Percentiles rank a stretch among this genome's conserved stretches.
Conservation (phyloP, 2,113 vertebrate genomes). For the Psilopogon haemacephalus region DNA sequence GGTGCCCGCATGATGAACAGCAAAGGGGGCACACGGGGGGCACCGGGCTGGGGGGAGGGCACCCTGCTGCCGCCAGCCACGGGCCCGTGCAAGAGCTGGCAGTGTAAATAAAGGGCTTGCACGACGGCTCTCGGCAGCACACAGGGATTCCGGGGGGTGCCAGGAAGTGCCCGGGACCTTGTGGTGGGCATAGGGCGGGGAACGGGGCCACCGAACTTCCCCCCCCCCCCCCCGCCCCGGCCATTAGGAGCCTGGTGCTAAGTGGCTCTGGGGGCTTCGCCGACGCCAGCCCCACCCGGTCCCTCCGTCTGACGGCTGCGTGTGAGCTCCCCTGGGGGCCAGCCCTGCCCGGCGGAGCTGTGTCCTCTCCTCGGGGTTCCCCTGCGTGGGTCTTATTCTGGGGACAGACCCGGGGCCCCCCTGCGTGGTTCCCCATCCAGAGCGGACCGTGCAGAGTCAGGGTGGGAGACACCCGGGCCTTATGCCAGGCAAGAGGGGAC, state of each 20-base stretch:
- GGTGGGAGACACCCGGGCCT: accelerated
- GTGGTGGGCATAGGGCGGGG: background rate
- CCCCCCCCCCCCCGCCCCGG: background rate
- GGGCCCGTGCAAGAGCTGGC: background rate
- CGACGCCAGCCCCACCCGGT: background rate
- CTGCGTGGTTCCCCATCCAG: accelerated
- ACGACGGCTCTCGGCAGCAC: accelerated
- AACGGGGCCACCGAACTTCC: background rate
- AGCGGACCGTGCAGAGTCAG: background rate
- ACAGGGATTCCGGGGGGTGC: background rate
- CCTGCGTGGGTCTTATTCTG: background rate
- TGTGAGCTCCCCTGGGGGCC: constrained; percentile 27
- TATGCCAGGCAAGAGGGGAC: background rate
- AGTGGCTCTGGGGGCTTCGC: constrained; percentile 23
- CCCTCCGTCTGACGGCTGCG: constrained; percentile 1
- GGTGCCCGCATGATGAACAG: background rate
- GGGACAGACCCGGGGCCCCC: background rate
- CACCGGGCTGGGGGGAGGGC: too few species aligned
- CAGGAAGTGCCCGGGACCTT: background rate
- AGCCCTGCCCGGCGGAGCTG: background rate
- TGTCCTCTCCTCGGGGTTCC: background rate
- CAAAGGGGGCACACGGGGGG: accelerated
- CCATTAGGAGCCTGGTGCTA: constrained; percentile 41
- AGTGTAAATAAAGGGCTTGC: background rate
- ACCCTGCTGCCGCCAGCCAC: background rate